Evolutionary conservation across 2,113 vertebrate genomes (phyloP).

Genomic region (Indri indri): DNA sequence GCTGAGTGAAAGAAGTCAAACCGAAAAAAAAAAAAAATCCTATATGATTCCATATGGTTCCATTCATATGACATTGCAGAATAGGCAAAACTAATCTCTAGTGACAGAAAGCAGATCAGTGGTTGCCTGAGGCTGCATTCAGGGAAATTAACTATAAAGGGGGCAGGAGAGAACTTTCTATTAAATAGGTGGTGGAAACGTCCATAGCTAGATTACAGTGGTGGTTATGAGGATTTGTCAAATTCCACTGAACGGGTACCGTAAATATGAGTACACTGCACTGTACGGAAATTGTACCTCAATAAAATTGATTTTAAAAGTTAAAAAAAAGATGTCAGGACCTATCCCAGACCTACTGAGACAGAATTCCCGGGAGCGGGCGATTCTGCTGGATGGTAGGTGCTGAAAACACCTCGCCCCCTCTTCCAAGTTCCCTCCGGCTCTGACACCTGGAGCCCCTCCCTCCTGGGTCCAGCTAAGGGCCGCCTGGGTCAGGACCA

Average conservation of each 20-base stretch:
- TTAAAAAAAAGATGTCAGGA: not conserved
- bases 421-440: not conserved
- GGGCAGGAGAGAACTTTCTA: not conserved
- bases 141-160: not conserved
- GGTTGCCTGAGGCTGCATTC: not conserved
- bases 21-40: not conserved
- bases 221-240: not conserved
- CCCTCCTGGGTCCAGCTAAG: no score
- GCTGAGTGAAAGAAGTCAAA: not conserved
- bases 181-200: not conserved
- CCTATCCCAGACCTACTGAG: not conserved
- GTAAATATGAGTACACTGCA: not conserved
- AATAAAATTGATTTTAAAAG: not conserved
- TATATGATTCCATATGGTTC: fast-evolving
- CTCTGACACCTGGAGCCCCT: not conserved
- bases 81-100: not conserved
- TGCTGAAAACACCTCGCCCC: not conserved
- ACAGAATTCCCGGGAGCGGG: not conserved
- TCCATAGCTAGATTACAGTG: not conserved
- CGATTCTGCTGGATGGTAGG: fast-evolving
- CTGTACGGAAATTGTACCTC: not conserved
- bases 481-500: not conserved
- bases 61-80: not conserved
- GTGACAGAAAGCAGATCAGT: not conserved
- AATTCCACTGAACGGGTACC: not conserved